phyloP scores from a whole-genome alignment of 92 coral and sea anemone genomes.

The Nematostella vectensis region DNA sequence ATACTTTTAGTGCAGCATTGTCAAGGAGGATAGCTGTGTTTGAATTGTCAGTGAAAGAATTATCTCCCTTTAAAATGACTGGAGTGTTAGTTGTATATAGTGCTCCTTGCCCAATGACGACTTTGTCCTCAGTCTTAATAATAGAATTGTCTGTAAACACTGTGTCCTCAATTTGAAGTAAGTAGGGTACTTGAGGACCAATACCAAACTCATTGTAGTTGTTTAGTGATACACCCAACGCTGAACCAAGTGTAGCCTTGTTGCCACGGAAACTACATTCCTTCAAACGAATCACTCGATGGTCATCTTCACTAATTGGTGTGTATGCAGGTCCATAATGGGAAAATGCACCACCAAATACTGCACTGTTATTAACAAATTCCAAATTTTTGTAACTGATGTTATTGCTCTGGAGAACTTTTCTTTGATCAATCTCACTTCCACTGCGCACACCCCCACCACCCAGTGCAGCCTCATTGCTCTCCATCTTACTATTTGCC shows the following conservation, averaged over 20 bases:
- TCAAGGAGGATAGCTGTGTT: constrained; percentile 54
- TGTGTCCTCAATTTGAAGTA: constrained; percentile 26
- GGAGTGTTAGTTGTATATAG: constrained; percentile 31
- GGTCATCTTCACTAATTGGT: constrained; percentile 8
- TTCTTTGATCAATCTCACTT: constrained; percentile 1
- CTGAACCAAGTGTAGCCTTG: constrained; percentile 62
- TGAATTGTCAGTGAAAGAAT: constrained; percentile 19
- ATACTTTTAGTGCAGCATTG: constrained; percentile 23
- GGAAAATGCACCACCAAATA: constrained; percentile 68
- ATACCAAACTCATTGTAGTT: constrained; percentile 17
- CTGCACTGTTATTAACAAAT: constrained; percentile 48
- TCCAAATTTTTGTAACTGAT: constrained; percentile 23
- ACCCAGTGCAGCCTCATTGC: constrained; percentile 47
- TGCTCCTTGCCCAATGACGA: constrained; percentile 65
- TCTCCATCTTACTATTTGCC: constrained; percentile 15
- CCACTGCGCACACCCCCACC: constrained; percentile 86
- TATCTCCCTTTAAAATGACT: constrained; percentile 21
- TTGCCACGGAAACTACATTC: constrained; percentile 32
- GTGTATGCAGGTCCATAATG: constrained; percentile 43
- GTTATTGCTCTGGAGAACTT: constrained; percentile 24
- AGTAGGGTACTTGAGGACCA: constrained; percentile 15
- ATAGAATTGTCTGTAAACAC: constrained; percentile 18
- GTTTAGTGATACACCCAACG: constrained; percentile 31
- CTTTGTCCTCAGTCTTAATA: constrained; percentile 22
- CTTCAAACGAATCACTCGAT: constrained; percentile 12